Evolutionary conservation across 2,888 invertebrate genomes (phyloP).

Genomic region (Exephanes ischioxanthus): DNA sequence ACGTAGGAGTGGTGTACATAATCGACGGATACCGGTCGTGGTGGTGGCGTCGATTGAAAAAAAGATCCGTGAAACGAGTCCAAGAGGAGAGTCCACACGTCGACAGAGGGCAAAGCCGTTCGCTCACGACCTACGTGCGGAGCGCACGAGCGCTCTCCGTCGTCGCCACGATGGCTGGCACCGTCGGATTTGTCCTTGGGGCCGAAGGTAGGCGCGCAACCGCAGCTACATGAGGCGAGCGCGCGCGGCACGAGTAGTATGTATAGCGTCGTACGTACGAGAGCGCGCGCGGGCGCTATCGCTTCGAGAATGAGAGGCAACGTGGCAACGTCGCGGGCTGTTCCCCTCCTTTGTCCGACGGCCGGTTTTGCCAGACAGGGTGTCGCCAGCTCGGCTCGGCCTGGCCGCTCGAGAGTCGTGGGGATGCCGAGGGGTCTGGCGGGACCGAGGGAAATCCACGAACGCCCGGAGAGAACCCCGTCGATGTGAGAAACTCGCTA

Average conservation of each 20-base stretch:
- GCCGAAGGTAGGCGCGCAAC: slow-evolving; percentile 73
- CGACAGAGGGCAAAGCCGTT: slow-evolving; percentile 39
- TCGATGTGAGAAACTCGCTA: slow-evolving; percentile 57
- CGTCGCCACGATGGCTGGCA: slow-evolving; percentile 84
- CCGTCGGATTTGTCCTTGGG: slow-evolving; percentile 84
- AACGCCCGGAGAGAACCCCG: slow-evolving; percentile 57
- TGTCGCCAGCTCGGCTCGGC: slow-evolving; percentile 95
- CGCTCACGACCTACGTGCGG: slow-evolving; percentile 61
- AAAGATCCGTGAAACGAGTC: slow-evolving; percentile 63
- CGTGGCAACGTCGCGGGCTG: slow-evolving; percentile 74
- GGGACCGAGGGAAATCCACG: slow-evolving; percentile 60
- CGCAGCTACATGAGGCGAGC: slow-evolving; percentile 44
- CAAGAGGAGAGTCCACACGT: slow-evolving; percentile 46
- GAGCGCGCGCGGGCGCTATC: slow-evolving; percentile 40
- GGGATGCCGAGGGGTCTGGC: slow-evolving; percentile 66
- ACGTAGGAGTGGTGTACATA: not conserved
- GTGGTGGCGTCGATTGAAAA: slow-evolving; percentile 53
- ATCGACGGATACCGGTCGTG: too few species aligned
- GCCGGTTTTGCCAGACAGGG: slow-evolving; percentile 95
- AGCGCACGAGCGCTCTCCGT: slow-evolving; percentile 72
- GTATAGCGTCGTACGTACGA: slow-evolving; percentile 8
- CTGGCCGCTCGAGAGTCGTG: slow-evolving; percentile 86
- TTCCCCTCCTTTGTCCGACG: slow-evolving; percentile 86
- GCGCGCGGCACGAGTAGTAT: slow-evolving; percentile 48
- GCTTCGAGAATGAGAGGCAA: slow-evolving; percentile 59